Conservation (phyloP, 2,797 vertebrate species). For the Epinephelus coioides region DNA sequence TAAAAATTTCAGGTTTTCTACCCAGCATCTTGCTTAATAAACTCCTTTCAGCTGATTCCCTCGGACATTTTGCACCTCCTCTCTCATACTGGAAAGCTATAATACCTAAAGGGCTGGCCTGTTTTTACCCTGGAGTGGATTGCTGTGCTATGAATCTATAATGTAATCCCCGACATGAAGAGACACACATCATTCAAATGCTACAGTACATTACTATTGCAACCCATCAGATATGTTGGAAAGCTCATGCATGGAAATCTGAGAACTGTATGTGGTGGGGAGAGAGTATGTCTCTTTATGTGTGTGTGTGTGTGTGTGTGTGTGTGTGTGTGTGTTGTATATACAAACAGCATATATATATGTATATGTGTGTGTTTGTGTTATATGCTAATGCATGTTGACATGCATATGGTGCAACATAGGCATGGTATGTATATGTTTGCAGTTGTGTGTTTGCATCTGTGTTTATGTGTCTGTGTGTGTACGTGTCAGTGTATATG, state of each 20-base stretch:
- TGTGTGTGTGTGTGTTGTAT: background rate
- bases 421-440: conserved; percentile 34
- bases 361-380: background rate
- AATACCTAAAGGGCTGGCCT: conserved; percentile 55
- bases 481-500: conserved; percentile 6
- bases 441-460: conserved; percentile 33
- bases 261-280: conserved; percentile 35
- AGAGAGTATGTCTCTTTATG: background rate
- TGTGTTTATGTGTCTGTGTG: conserved; percentile 11
- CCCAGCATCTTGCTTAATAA: conserved; percentile 11
- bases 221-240: conserved; percentile 66
- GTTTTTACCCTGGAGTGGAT: conserved; percentile 61
- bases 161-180: conserved; percentile 74
- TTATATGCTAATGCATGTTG: conserved; percentile 1
- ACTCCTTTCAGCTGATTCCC: conserved; percentile 35
- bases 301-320: background rate
- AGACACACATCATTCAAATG: conserved; percentile 77
- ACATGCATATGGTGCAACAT: conserved; percentile 47
- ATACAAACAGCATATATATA: background rate
- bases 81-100: conserved; percentile 46
- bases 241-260: conserved; percentile 70
- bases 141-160: conserved; percentile 79
- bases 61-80: conserved; percentile 11
- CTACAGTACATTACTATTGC: conserved; percentile 70
- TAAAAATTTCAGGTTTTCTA: conserved; percentile 3